Conservation (phyloP, 2,888 invertebrate genomes). For the Meta bourneti region DNA sequence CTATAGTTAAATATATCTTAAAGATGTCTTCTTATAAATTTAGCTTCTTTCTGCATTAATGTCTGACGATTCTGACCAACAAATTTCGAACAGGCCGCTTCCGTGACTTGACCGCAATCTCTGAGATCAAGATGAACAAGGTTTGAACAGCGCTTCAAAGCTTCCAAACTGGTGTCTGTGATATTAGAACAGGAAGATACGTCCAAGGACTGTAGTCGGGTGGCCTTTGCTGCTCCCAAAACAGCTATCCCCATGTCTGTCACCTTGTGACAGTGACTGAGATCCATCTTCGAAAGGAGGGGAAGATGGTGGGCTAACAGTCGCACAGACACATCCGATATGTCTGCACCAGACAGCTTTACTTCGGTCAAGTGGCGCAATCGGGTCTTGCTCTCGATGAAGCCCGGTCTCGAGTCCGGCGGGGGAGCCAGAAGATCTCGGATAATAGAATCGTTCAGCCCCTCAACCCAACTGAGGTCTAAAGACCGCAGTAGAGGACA, state of each 20-base stretch:
- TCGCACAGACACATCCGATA: constrained; percentile 91
- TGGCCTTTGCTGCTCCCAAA: constrained; percentile 88
- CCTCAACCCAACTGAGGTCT: constrained; percentile 92
- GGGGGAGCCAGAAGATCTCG: constrained; percentile 93
- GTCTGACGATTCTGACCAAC: constrained; percentile 76
- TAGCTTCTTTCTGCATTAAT: constrained; percentile 77
- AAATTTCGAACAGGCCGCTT: constrained; percentile 78
- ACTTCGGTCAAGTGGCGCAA: constrained; percentile 89
- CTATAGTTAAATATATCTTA: constrained; percentile 43
- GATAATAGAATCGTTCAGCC: constrained; percentile 90
- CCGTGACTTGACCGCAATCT: constrained; percentile 78
- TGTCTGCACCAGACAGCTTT: constrained; percentile 88
- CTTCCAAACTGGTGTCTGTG: constrained; percentile 89
- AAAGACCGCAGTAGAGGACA: constrained; percentile 88
- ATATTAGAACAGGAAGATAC: constrained; percentile 86
- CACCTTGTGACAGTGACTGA: constrained; percentile 92
- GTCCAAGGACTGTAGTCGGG: constrained; percentile 87
- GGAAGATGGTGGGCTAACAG: constrained; percentile 80
- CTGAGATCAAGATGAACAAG: constrained; percentile 78
- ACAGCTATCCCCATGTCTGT: constrained; percentile 95
- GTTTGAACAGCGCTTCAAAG: constrained; percentile 81
- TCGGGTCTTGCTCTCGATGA: constrained; percentile 87
- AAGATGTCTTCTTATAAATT: constrained; percentile 77
- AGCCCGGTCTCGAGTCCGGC: constrained; percentile 88
- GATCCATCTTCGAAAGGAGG: constrained; percentile 86